Evolutionary conservation across 2,888 invertebrate species (phyloP).

Genomic region (Dioctria rufipes): DNA sequence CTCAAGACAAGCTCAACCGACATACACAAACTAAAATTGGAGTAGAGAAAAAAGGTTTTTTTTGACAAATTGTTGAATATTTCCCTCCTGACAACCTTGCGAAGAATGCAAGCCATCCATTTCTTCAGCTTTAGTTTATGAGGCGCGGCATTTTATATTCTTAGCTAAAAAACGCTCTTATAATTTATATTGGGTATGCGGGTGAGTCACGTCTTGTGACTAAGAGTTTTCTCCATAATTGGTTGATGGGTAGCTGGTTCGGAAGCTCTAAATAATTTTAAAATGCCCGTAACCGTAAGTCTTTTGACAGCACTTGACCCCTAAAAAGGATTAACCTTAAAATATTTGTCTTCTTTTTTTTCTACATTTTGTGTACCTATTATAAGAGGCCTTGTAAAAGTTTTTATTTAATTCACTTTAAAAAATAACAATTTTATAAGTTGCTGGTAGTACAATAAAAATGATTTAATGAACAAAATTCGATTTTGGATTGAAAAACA

Average conservation of each 20-base stretch:
- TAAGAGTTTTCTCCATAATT: conserved; percentile 23
- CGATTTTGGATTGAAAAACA: too few species aligned
- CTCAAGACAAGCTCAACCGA: neutral
- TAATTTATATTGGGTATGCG: neutral
- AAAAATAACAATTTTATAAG: neutral
- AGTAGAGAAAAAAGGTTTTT: neutral
- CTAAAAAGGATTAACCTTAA: conserved; percentile 37
- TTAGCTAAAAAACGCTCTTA: neutral
- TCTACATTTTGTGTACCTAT: conserved; percentile 17
- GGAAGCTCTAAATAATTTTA: conserved; percentile 6
- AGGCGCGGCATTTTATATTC: neutral
- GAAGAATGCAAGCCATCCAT: conserved; percentile 11
- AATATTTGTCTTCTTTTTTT: conserved; percentile 5
- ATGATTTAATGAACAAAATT: too few species aligned
- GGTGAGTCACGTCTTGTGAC: conserved; percentile 16
- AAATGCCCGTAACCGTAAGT: neutral
- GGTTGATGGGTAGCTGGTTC: conserved; percentile 29
- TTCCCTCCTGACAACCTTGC: conserved; percentile 31
- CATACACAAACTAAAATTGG: neutral
- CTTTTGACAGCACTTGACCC: conserved; percentile 12
- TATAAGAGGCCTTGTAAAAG: neutral
- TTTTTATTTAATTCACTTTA: neutral
- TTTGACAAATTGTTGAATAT: conserved; percentile 29
- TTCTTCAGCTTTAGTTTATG: neutral
- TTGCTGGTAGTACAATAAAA: neutral